Conservation (phyloP, 2,888 invertebrate species). For the Zaprionus bogoriensis region DNA sequence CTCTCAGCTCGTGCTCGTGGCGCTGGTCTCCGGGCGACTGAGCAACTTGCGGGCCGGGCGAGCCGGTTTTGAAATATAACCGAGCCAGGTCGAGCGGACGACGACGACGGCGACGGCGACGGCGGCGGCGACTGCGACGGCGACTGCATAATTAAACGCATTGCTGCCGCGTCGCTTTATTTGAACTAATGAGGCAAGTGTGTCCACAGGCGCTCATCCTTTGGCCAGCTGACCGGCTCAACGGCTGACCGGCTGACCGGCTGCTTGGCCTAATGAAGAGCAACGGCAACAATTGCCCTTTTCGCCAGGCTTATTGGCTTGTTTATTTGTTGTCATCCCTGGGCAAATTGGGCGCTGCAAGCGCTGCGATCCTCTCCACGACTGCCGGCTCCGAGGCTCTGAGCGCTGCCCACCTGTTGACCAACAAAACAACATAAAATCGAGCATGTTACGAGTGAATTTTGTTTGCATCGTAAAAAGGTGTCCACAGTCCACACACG, state of each 20-base stretch:
- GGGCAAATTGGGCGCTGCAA: constrained; percentile 38
- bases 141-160: constrained; percentile 66
- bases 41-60: constrained; percentile 35
- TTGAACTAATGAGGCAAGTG: constrained; percentile 66
- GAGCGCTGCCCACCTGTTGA: constrained; percentile 34
- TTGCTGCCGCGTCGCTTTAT: constrained; percentile 44
- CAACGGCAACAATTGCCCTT: constrained; percentile 63
- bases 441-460: constrained; percentile 55
- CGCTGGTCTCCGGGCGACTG: constrained; percentile 54
- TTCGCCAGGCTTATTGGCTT: constrained; percentile 57
- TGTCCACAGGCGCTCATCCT: background rate
- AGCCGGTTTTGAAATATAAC: constrained; percentile 68
- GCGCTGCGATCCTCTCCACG: constrained; percentile 2
- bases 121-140: constrained; percentile 25
- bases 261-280: constrained; percentile 60
- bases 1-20: background rate
- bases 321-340: constrained; percentile 52
- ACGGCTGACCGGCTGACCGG: constrained; percentile 13
- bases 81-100: constrained; percentile 19
- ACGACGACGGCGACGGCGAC: background rate
- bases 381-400: constrained; percentile 2
- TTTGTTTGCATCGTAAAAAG: constrained; percentile 68
- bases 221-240: background rate
- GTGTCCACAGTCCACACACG: constrained; percentile 6
- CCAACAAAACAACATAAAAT: constrained; percentile 67